phyloP scores from a whole-genome alignment of 2,888 invertebrate genomes.

The Cotesia congregata region DNA sequence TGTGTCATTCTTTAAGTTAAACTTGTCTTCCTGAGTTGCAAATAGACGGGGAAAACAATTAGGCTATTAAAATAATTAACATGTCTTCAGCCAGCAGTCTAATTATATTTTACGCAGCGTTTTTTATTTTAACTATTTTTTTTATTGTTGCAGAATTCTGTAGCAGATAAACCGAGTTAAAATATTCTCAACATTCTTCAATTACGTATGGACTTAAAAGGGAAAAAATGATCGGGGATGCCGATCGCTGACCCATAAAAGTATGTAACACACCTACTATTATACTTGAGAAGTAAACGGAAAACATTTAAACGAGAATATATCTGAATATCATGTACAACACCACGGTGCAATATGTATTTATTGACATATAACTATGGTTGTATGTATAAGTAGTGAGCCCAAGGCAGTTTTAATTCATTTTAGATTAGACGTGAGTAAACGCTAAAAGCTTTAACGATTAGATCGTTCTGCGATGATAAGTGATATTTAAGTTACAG shows the following conservation, averaged over 20 bases:
- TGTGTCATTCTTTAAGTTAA: not conserved
- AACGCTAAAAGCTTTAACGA: not conserved
- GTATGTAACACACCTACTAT: slow-evolving; percentile 45
- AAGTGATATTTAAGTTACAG: not conserved
- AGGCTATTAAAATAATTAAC: not conserved
- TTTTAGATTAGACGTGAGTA: slow-evolving; percentile 12
- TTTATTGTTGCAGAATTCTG: too few relatives aligned
- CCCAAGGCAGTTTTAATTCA: slow-evolving; percentile 10
- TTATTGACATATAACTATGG: slow-evolving; percentile 1
- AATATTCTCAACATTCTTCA: slow-evolving; percentile 38
- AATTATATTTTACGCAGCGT: not conserved
- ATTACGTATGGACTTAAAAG: slow-evolving; percentile 47
- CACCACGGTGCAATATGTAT: not conserved
- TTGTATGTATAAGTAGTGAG: not conserved
- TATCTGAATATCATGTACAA: slow-evolving; percentile 6
- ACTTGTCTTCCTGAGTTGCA: not conserved
- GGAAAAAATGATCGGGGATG: slow-evolving; percentile 45
- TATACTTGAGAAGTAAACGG: not conserved
- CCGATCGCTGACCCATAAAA: slow-evolving; percentile 50
- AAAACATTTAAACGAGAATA: slow-evolving; percentile 1
- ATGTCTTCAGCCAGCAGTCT: not conserved
- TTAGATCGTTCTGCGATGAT: not conserved
- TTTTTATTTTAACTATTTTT: too few relatives aligned
- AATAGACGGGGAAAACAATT: not conserved
- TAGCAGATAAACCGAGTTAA: too few relatives aligned